phyloP scores from a whole-genome alignment of 1,140 invertebrate genomes.

The Macrosteles quadrilineatus region DNA sequence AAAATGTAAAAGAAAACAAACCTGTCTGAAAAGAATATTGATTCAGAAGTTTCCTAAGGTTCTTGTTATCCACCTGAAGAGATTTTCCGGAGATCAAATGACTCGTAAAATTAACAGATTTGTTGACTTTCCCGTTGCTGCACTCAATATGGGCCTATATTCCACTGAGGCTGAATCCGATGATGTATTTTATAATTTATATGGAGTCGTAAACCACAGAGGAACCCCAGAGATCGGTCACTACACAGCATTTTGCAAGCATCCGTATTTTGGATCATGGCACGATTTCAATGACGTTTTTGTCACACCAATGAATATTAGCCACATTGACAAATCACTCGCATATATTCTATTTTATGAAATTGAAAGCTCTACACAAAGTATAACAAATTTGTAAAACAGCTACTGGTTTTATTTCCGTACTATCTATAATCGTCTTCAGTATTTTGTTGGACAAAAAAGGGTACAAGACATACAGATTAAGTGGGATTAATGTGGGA shows the following conservation, averaged over 20 bases:
- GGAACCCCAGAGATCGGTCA: constrained; percentile 91
- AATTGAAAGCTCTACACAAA: no score
- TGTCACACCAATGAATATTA: no score
- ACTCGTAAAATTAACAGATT: constrained; percentile 82
- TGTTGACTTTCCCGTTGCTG: constrained; percentile 85
- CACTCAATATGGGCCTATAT: constrained; percentile 80
- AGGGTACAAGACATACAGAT: no score
- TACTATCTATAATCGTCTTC: no score
- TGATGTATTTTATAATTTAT: constrained; percentile 87
- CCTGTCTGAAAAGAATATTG: neutral
- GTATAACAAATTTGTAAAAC: no score
- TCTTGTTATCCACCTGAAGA: constrained; percentile 61
- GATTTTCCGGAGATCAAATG: constrained; percentile 85
- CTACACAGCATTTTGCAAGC: constrained; percentile 93
- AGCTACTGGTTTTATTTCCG: no score
- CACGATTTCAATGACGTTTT: constrained; percentile 94
- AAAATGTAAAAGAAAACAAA: neutral
- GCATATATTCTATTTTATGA: no score
- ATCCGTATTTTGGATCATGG: constrained; percentile 85
- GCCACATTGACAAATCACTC: no score
- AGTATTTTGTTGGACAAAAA: no score
- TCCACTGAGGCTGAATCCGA: constrained; percentile 63
- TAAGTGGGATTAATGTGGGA: no score
- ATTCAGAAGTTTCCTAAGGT: neutral
- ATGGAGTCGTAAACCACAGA: constrained; percentile 89